Evolutionary conservation across 2,888 invertebrate genomes (phyloP).

Genomic region (Pristionchus mayeri): DNA sequence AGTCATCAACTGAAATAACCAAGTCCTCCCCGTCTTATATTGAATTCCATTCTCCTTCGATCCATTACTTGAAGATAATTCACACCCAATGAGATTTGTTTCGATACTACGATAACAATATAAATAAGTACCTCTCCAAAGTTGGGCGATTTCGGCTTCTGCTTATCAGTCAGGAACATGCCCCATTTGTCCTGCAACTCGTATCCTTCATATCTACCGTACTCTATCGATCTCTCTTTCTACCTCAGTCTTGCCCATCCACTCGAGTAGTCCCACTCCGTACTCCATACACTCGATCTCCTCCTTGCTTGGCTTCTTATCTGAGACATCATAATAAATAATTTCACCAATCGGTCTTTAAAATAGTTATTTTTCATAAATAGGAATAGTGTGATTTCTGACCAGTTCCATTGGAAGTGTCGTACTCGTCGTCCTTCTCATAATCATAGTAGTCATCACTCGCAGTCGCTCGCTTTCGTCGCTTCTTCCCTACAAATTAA

Average conservation of each 20-base stretch:
- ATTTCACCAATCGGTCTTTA: no score
- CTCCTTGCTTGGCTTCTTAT: slow-evolving; percentile 54
- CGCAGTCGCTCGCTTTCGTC: slow-evolving; percentile 57
- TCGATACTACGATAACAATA: background rate
- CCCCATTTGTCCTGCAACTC: slow-evolving; percentile 54
- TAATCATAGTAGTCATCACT: slow-evolving; percentile 69
- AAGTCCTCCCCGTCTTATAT: background rate
- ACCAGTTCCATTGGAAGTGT: slow-evolving; percentile 48
- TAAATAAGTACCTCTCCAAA: slow-evolving; percentile 60
- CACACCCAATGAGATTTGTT: background rate
- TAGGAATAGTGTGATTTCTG: no score
- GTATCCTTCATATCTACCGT: background rate
- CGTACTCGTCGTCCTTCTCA: slow-evolving; percentile 66
- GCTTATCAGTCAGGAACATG: slow-evolving; percentile 65
- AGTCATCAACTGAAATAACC: slow-evolving; percentile 80
- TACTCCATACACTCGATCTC: slow-evolving; percentile 64
- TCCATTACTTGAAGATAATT: background rate
- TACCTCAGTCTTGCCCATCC: slow-evolving; percentile 70
- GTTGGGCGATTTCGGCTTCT: slow-evolving; percentile 67
- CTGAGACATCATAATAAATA: no score
- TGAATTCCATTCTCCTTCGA: background rate
- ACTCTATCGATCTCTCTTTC: background rate
- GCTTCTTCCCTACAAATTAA: slow-evolving; percentile 59
- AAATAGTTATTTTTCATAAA: no score
- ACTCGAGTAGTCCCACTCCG: slow-evolving; percentile 65